Percentiles rank a stretch among this genome's conserved stretches.
These are phyloP conservation scores for Manis crassicaudata DNA, from an alignment of 2,797 vertebrate genomes.

Conservation along the genomic window DNA sequence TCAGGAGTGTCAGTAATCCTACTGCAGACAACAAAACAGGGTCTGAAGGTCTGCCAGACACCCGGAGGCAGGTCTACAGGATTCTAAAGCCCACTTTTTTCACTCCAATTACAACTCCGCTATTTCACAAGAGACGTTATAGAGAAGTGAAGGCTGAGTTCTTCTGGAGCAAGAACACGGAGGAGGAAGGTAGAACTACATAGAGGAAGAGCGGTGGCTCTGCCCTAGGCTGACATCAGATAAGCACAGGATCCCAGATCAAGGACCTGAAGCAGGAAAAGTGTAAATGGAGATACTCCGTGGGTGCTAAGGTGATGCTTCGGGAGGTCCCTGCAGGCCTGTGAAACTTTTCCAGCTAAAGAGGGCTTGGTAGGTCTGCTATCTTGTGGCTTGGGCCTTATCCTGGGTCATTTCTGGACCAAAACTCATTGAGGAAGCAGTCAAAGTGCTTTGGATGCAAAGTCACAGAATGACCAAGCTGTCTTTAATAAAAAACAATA, in stretches of 20 bases:
- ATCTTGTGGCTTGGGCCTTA: not conserved
- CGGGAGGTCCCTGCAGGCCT: not conserved
- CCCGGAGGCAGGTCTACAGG: not conserved
- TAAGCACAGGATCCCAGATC: not conserved
- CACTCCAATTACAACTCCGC: not conserved
- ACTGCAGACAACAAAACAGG: not conserved
- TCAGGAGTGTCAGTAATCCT: not conserved
- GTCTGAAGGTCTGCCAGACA: not conserved
- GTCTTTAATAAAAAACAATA: not conserved
- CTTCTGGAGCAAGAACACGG: not conserved
- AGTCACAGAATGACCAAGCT: not conserved
- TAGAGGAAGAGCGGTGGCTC: not conserved
- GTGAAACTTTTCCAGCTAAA: not conserved
- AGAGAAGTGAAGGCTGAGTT: not conserved
- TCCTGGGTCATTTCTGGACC: not conserved
- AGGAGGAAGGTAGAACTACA: not conserved
- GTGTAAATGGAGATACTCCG: not conserved
- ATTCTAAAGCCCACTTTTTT: not conserved
- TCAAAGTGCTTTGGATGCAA: not conserved
- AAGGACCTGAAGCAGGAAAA: not conserved
- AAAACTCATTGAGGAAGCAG: not conserved
- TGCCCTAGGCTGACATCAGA: not conserved
- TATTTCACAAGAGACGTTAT: not conserved
- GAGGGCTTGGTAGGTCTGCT: not conserved
- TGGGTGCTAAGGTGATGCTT: not conserved